Conservation (phyloP, 2,113 vertebrate genomes). For the Oreocharis arfaki region DNA sequence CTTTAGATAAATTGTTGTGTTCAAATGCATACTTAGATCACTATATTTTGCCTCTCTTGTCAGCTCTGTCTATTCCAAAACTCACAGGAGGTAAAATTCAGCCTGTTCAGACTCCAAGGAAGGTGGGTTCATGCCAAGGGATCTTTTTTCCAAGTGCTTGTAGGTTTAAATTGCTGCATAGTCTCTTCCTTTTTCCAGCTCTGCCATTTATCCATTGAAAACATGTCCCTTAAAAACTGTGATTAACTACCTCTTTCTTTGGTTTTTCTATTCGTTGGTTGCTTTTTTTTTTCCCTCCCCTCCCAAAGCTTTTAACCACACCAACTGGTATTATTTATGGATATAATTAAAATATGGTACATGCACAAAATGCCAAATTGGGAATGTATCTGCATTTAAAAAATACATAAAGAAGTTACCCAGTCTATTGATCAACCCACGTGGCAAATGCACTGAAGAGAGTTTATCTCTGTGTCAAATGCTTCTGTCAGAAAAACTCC, state of each 20-base stretch:
- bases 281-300: accelerated
- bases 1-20: not conserved
- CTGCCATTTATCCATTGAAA: not conserved
- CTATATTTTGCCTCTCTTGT: not conserved
- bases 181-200: not conserved
- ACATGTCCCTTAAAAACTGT: not conserved
- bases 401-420: not conserved
- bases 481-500: not conserved
- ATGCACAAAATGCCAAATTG: not conserved
- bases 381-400: not conserved
- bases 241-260: not conserved
- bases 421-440: not conserved
- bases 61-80: not conserved
- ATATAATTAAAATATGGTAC: not conserved
- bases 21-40: not conserved
- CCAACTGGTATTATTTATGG: not conserved
- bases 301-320: not conserved
- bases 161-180: not conserved
- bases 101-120: not conserved
- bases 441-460: not conserved
- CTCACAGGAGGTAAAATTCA: not conserved
- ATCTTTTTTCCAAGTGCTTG: not conserved
- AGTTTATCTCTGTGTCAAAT: not conserved
- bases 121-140: not conserved
- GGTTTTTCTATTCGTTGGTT: not conserved